Evolutionary conservation across 2,888 invertebrate species (phyloP), one percentile per base, ranked within the genome.

Genomic region (Melangyna quadrimaculata): DNA sequence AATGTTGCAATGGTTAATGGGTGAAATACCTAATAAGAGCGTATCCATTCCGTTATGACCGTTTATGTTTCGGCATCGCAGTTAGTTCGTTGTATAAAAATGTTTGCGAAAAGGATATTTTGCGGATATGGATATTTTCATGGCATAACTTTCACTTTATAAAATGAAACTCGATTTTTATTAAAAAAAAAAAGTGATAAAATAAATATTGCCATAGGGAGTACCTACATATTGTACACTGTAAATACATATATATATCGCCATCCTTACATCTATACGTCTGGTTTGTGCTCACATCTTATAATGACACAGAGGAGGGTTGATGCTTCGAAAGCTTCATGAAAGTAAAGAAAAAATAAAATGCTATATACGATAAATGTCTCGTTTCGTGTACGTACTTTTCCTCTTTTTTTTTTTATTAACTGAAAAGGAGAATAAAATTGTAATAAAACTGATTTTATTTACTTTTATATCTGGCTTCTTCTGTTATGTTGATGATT

Each of bases 161-260:
- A 63, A 72, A 86, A 86, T 86, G 77, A 81, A 77, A 81, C 81
- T 86, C 72, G 77, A 73, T 80, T 81, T 81, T 80, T 75, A 80
- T 74, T 73, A 59, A 29, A 63, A 45, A 45, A 29, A 75, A 72
- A 80, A 86, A 72, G 84, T 80, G 72, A 77, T 81, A 86, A 86
- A 80, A 86, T 81, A 81, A 86, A 81, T 86, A 80, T 77, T 77
- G 84, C 67, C 57, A 61, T 51, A 27, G 75, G 83, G 79, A 75
- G 74, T 37, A 37, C 14, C 37, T 37, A n/a, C n/a, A n/a, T n/a
- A n/a, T n/a, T n/a, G n/a, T n/a, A n/a, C n/a, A n/a, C n/a, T n/a
- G n/a, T n/a, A n/a, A n/a, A n/a, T n/a, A n/a, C n/a, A n/a, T n/a
- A n/a, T n/a, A n/a, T n/a, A 59, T 40, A 29, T 32, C n/a, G 4